These are phyloP conservation scores for Campoplex nolae DNA, from an alignment of 2,888 invertebrate genomes.

Conservation along the genomic window DNA sequence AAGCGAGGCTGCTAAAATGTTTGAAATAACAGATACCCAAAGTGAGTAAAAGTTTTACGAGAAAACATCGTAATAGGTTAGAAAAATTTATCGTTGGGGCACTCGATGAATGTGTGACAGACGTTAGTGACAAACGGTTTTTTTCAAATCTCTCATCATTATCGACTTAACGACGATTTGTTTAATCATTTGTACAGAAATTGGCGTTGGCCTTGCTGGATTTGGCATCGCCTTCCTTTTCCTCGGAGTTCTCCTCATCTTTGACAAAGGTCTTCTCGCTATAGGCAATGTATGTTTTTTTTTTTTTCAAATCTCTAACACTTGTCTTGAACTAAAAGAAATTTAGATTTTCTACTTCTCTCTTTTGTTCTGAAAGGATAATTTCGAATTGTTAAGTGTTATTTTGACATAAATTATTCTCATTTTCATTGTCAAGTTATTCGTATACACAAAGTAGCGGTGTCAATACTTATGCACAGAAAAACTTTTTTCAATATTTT, in stretches of 20 bases:
- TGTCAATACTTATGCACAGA: no score
- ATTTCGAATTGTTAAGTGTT: no score
- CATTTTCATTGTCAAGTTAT: no score
- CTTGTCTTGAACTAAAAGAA: not conserved
- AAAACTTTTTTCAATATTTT: no score
- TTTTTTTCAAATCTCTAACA: conserved; percentile 23
- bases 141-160: conserved; percentile 11
- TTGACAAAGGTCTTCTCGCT: conserved; percentile 98
- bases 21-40: conserved; percentile 93
- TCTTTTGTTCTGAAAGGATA: no score
- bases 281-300: conserved; percentile 98
- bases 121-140: not conserved
- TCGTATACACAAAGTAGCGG: no score
- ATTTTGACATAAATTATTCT: no score
- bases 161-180: not conserved
- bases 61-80: conserved; percentile 1
- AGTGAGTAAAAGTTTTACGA: conserved; percentile 87
- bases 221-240: conserved; percentile 98
- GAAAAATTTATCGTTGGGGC: conserved; percentile 33
- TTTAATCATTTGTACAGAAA: conserved; percentile 89
- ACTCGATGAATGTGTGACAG: conserved; percentile 31
- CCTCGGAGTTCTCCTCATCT: conserved; percentile 95
- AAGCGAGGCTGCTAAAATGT: conserved; percentile 86
- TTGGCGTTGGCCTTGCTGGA: conserved; percentile 94
- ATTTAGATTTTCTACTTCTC: not conserved